phyloP scores from a whole-genome alignment of 2,888 invertebrate species.

The Bombylius major region DNA sequence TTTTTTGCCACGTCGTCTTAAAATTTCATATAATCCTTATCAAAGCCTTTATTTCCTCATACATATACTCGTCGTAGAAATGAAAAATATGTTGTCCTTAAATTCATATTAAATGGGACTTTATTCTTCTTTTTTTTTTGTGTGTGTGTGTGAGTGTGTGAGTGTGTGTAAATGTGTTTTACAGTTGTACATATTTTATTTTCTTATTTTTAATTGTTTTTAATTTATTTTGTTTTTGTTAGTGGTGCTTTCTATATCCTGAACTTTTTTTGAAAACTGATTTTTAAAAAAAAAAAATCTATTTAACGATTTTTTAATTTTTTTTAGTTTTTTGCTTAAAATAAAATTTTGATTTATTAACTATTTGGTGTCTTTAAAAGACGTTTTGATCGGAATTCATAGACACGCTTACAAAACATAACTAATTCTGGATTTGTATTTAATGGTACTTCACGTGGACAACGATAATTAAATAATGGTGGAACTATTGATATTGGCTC shows the following conservation, averaged over 20 bases:
- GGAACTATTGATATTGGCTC: constrained; percentile 64
- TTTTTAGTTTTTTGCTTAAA: background rate
- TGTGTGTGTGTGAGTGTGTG: too few relatives aligned
- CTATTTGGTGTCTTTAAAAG: background rate
- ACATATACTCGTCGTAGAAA: too few relatives aligned
- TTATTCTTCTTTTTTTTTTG: too few relatives aligned
- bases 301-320: background rate
- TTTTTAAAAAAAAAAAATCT: too few relatives aligned
- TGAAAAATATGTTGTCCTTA: too few relatives aligned
- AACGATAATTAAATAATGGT: constrained; percentile 45
- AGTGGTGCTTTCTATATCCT: background rate
- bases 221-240: background rate
- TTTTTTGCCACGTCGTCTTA: too few relatives aligned
- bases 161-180: too few relatives aligned
- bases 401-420: constrained; percentile 87
- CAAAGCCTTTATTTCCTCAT: too few relatives aligned
- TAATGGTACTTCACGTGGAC: constrained; percentile 42
- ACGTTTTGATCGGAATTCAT: constrained; percentile 81
- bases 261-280: too few relatives aligned
- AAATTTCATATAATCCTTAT: too few relatives aligned
- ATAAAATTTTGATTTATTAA: background rate
- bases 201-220: background rate
- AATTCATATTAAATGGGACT: too few relatives aligned
- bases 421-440: constrained; percentile 69
- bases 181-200: background rate